phyloP scores from a whole-genome alignment of 2,888 invertebrate genomes.

The Griposia aprilina region DNA sequence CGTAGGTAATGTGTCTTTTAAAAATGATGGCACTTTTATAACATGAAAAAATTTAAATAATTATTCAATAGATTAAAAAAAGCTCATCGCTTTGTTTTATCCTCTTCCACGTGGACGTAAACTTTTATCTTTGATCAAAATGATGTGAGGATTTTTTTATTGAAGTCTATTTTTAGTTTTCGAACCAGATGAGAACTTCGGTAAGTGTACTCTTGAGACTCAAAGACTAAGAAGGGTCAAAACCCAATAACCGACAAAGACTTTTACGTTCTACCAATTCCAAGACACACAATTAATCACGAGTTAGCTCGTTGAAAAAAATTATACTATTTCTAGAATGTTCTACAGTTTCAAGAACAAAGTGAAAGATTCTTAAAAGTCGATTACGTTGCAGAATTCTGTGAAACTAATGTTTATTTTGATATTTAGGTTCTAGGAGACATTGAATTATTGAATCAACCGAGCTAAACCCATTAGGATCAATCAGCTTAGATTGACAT shows the following conservation, averaged over 20 bases:
- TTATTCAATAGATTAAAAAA: background rate
- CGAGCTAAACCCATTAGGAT: constrained; percentile 59
- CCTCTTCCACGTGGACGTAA: background rate
- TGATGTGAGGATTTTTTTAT: background rate
- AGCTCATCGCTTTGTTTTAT: background rate
- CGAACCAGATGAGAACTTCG: background rate
- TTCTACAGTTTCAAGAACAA: constrained; percentile 34
- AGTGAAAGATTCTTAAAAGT: constrained; percentile 43
- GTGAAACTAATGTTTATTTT: constrained; percentile 50
- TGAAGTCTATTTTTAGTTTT: constrained; percentile 24
- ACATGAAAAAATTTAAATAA: background rate
- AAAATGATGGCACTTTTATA: background rate
- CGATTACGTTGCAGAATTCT: constrained; percentile 46
- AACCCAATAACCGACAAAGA: constrained; percentile 5
- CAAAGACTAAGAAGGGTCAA: background rate
- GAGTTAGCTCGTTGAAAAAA: constrained; percentile 32
- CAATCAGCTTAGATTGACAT: constrained; percentile 67
- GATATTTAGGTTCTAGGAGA: constrained; percentile 45
- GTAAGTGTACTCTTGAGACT: constrained; percentile 4
- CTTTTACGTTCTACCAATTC: background rate
- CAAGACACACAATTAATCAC: constrained; percentile 20
- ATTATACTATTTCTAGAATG: constrained; percentile 43
- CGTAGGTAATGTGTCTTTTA: background rate
- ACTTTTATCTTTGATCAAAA: constrained; percentile 26
- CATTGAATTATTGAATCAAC: constrained; percentile 60